Evolutionary conservation across 2,888 invertebrate species (phyloP).

Genomic region (Cephonodes hylas): DNA sequence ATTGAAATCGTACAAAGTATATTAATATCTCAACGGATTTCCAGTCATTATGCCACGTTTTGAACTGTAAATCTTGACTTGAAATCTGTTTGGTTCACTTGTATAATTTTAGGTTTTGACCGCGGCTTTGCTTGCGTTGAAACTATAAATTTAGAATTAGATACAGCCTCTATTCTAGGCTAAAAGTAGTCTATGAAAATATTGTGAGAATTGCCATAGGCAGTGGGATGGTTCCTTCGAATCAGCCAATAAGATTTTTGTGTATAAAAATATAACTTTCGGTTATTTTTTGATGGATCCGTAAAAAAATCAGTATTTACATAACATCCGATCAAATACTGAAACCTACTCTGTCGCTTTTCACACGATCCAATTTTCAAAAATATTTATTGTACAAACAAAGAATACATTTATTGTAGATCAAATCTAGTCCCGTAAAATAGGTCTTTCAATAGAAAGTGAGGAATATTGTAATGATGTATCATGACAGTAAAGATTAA

Average conservation of each 20-base stretch:
- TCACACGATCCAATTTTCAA: not conserved
- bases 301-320: not conserved
- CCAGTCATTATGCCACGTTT: not conserved
- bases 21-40: not conserved
- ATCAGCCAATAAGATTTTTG: not conserved
- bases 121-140: not conserved
- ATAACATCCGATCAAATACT: not conserved
- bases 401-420: not conserved
- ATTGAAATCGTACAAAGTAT: slow-evolving; percentile 6
- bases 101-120: not conserved
- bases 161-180: not conserved
- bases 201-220: not conserved
- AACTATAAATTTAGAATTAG: not conserved
- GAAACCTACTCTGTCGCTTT: not conserved
- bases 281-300: not conserved
- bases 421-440: not conserved
- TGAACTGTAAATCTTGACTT: not conserved
- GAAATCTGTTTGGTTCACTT: not conserved
- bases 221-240: not conserved
- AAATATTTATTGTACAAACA: not conserved
- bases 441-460: not conserved
- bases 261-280: not conserved
- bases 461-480: not conserved
- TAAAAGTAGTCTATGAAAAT: not conserved
- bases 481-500: not conserved